Base-by-base conservation (phyloP, 2,888 invertebrate genomes). In the Drosophila phalerata region DNA sequence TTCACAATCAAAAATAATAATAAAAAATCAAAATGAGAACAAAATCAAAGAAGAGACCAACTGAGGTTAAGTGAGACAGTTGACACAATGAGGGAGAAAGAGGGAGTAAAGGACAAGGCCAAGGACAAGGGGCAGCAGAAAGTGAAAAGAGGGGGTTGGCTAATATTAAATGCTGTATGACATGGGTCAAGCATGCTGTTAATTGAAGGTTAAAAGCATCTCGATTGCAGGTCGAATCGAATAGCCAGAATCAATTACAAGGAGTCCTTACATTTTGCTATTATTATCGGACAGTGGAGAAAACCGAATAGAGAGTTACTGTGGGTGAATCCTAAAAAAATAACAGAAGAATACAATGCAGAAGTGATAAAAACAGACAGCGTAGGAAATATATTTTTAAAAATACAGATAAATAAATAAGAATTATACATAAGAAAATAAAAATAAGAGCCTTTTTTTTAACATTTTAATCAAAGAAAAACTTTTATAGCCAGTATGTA, bases 161-260 rank as follows among this genome's bases (percentile, higher is more conserved):
- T 40, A 28, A 62, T 17, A 63, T 63, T 51, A 67, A 74, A 62
- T 49, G 69, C 22, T 38, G 38, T 55, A 40, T 65, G 55, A 73
- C 62, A 63, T 57, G 73, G 76, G 76, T 77, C 76, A 77, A 77
- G 63, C 42, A 25, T 55, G 51, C 38, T 55, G 37, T 57, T 77
- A 72, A 75, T 73, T 61, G 61, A 45, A 73, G 61, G 69, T 76
- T 64, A 73, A 61, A 55, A 49, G 55, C 51, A 66, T 76, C 60
- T 72, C 77, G 60, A 64, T 63, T 56, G 34, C 63, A 57, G 55
- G 40, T 52, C 66, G 30, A 56, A 42, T 28, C 52, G 28, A 47
- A 48, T 47, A 28, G 30, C 15, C 40, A 22, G 17, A 28, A 25
- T n/a, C 45, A 57, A 57, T 37, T 47, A 37, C 25, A 17, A 22